phyloP scores from a whole-genome alignment of 2,113 vertebrate species.

The pig (Sus scrofa) region DNA sequence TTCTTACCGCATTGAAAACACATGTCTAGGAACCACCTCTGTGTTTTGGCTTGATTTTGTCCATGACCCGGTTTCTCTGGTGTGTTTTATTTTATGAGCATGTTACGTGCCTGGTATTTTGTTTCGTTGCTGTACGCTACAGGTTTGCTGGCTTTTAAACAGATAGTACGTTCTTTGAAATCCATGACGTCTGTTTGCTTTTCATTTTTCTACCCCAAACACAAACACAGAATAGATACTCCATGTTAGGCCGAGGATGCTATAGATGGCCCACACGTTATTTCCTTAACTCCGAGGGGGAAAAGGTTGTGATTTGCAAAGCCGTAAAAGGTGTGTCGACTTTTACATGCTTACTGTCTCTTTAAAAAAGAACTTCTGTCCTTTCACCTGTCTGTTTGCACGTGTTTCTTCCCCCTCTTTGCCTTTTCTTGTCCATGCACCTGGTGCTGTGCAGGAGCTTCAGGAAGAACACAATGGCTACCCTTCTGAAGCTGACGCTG shows the following conservation, averaged over 20 bases:
- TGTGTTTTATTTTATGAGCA: constrained; percentile 83
- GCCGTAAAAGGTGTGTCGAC: constrained; percentile 64
- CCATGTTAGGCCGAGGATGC: constrained; percentile 54
- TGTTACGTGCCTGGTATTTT: constrained; percentile 78
- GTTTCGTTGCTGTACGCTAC: constrained; percentile 75
- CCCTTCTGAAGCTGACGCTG: constrained; percentile 93
- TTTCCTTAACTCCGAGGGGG: constrained; percentile 68
- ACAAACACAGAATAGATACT: constrained; percentile 63
- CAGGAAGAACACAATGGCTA: constrained; percentile 93
- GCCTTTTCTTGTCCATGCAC: constrained; percentile 88
- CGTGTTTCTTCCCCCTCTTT: constrained; percentile 86
- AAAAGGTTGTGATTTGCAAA: constrained; percentile 71
- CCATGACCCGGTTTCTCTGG: constrained; percentile 66
- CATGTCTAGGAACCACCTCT: background rate
- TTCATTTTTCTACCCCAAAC: constrained; percentile 59
- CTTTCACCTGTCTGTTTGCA: constrained; percentile 91
- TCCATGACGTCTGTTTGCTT: constrained; percentile 63
- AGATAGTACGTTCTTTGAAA: constrained; percentile 82
- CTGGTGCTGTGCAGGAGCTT: constrained; percentile 92
- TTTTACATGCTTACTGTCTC: constrained; percentile 86
- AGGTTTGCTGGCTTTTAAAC: constrained; percentile 82
- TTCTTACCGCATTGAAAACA: constrained; percentile 40
- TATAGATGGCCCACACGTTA: constrained; percentile 12
- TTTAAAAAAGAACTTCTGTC: constrained; percentile 85
- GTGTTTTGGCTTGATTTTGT: constrained; percentile 81